Conservation (phyloP, 2,113 vertebrate species). For the Zingel zingel region DNA sequence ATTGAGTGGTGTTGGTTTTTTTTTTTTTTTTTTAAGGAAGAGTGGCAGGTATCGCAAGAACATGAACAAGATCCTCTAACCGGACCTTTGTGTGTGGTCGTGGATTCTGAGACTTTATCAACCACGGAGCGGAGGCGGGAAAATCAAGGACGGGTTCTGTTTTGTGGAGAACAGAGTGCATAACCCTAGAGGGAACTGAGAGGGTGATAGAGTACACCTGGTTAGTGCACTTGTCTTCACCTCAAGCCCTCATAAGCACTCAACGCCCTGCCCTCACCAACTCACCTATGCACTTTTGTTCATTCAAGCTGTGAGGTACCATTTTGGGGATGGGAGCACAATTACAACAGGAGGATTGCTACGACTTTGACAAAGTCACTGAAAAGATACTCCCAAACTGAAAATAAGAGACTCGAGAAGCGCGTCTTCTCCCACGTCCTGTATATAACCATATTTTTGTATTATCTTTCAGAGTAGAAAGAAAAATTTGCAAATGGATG, state of each 20-base stretch:
- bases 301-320: conserved; percentile 87
- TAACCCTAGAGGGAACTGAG: conserved; percentile 66
- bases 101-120: conserved; percentile 60
- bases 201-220: conserved; percentile 52
- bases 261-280: conserved; percentile 79
- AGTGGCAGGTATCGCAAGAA: conserved; percentile 63
- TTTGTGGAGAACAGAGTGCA: conserved; percentile 59
- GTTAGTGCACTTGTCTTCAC: conserved; percentile 57
- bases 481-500: conserved; percentile 74
- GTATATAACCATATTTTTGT: conserved; percentile 84
- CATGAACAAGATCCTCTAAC: conserved; percentile 62
- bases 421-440: conserved; percentile 75
- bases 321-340: conserved; percentile 81
- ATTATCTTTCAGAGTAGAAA: conserved; percentile 76
- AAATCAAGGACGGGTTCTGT: conserved; percentile 66
- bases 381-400: conserved; percentile 76
- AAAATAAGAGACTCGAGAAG: conserved; percentile 76
- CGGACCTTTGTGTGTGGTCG: conserved; percentile 42
- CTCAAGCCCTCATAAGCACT: conserved; percentile 69
- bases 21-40: conserved; percentile 43
- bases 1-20: conserved; percentile 61
- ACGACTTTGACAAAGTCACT: conserved; percentile 69
- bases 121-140: conserved; percentile 43
- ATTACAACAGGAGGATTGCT: conserved; percentile 79
- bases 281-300: conserved; percentile 89